phyloP scores from a whole-genome alignment of 2,888 invertebrate species.

The Himalopsyche japonica region DNA sequence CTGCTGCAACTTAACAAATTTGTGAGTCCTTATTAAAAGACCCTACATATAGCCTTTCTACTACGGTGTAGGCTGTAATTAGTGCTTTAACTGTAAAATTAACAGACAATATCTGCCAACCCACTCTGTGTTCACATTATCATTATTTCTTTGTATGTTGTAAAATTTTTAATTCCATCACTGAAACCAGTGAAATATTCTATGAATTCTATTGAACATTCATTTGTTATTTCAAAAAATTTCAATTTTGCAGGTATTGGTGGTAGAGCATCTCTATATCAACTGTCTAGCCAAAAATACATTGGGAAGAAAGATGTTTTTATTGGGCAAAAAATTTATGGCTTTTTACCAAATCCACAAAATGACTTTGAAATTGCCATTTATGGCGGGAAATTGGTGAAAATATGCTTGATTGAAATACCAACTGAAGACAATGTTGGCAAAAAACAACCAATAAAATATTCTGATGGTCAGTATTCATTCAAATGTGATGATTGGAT shows the following conservation, averaged over 20 bases:
- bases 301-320: constrained; percentile 46
- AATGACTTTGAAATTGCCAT: constrained; percentile 50
- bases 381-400: constrained; percentile 63
- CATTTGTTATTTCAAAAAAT: too few relatives aligned
- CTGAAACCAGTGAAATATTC: too few relatives aligned
- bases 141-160: too few relatives aligned
- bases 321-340: constrained; percentile 63
- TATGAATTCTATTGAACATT: too few relatives aligned
- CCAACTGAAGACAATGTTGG: background rate
- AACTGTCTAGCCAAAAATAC: constrained; percentile 43
- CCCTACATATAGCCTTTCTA: too few relatives aligned
- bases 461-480: constrained; percentile 14
- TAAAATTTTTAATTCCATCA: too few relatives aligned
- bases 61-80: too few relatives aligned
- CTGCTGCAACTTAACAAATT: too few relatives aligned
- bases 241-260: constrained; percentile 59
- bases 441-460: background rate
- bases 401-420: constrained; percentile 43
- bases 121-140: too few relatives aligned
- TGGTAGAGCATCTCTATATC: constrained; percentile 51
- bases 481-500: constrained; percentile 63
- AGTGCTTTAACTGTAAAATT: too few relatives aligned
- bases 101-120: too few relatives aligned
- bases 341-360: constrained; percentile 51
- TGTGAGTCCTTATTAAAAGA: too few relatives aligned